Base-by-base conservation (phyloP, 2,888 invertebrate species). In the Rhingia rostrata region DNA sequence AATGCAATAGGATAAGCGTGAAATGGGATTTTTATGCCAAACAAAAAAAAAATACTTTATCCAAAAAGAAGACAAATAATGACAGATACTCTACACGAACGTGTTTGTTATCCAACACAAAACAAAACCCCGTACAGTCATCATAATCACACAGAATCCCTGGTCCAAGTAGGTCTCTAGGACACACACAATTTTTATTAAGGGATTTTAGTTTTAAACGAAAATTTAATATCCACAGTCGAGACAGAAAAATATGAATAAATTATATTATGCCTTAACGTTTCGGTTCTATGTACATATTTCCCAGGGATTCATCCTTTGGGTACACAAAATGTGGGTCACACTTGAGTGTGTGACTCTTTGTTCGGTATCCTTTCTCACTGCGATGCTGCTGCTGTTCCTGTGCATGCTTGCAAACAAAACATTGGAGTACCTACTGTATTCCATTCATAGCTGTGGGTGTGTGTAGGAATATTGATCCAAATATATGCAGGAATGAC, bases 221-320 rank as follows among this genome's bases (percentile, higher is more conserved):
- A 66, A 75, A 70, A 75, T 75, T 82, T 82, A 64, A 82, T 82
- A 72, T 81, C 77, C 70, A 54, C 22, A 77, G 77, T 77, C 82
- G 77, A 77, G 82, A 82, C 77, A 72, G 77, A 77, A 43, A 66
- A 66, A 72, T 82, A 47, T 77, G 72, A 77, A 77, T 72, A 82
- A 72, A 77, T 74, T 51, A 22, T 22, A 74, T 74, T 80, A 58
- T 66, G 58, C 58, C 56, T 60, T 49, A 35, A 54, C 53, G 58
- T 69, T 69, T 58, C 0, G 30, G 33, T 53, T 56, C 47, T 74
- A 22, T 22, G 22, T 22, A 22, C 22, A 22, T 22, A 10, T 74
- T 74, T 32, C 39, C 45, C 33, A 6, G 51, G 30, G 53, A 14
- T 56, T 30, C 12, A 6, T 53, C 37, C 43, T 37, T 41, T 39